These are phyloP conservation scores for Sylvilagus bachmani DNA, from an alignment of 2,113 vertebrate genomes.

Conservation along the genomic window DNA sequence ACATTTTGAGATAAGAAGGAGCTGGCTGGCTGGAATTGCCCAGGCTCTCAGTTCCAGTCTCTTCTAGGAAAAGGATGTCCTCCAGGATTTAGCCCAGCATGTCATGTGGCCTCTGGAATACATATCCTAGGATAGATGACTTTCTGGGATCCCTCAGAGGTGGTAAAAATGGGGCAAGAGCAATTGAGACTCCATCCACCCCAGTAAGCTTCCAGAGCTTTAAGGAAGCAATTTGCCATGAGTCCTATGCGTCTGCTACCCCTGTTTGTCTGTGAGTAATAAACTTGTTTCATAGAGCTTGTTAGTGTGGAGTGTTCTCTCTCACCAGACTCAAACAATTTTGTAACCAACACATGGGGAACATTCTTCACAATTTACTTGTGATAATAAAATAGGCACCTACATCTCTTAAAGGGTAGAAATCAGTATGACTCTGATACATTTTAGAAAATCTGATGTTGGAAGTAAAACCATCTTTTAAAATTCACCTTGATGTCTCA, in stretches of 20 bases:
- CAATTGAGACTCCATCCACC: too few species aligned
- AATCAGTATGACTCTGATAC: not conserved
- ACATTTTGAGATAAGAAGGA: not conserved
- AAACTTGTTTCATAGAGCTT: not conserved
- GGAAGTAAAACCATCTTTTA: not conserved
- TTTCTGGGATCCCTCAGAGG: not conserved
- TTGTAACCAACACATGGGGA: not conserved
- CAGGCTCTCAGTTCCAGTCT: not conserved
- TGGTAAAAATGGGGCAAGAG: not conserved
- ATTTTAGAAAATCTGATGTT: conserved; percentile 9
- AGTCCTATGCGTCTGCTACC: not conserved
- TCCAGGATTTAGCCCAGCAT: not conserved
- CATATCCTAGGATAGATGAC: not conserved
- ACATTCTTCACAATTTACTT: not conserved
- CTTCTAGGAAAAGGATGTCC: not conserved
- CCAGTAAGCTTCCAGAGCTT: not conserved
- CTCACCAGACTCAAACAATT: not conserved
- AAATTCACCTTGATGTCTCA: not conserved
- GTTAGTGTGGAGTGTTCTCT: not conserved
- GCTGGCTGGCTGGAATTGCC: not conserved
- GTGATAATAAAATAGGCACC: not conserved
- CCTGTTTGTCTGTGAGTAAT: not conserved
- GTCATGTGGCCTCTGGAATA: not conserved
- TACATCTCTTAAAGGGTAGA: not conserved
- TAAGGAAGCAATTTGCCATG: not conserved